Evolutionary conservation across 2,888 invertebrate genomes (phyloP).

Genomic region (Philhelius pedissequus): DNA sequence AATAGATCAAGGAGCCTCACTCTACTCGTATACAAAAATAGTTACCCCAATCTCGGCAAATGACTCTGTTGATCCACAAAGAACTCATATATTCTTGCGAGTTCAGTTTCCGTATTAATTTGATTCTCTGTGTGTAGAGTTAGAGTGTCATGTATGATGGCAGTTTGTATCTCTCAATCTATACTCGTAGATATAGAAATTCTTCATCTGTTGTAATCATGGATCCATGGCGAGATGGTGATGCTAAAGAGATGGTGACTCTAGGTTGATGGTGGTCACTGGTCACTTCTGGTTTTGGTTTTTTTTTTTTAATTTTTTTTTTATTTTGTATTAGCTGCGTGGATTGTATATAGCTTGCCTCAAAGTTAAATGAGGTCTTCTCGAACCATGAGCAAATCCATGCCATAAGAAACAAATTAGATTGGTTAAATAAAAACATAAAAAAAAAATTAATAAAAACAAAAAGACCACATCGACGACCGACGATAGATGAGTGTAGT

Average conservation of each 20-base stretch:
- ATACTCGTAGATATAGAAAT: background rate
- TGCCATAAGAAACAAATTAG: slow-evolving; percentile 52
- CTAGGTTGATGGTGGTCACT: slow-evolving; percentile 45
- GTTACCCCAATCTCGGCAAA: slow-evolving; percentile 42
- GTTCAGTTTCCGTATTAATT: slow-evolving; percentile 30
- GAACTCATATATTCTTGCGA: slow-evolving; percentile 22
- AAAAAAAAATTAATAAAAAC: slow-evolving; percentile 6
- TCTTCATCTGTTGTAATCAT: slow-evolving; percentile 17
- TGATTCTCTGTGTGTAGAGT: too few relatives aligned
- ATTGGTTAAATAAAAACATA: slow-evolving; percentile 41
- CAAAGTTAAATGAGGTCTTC: slow-evolving; percentile 53
- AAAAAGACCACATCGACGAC: slow-evolving; percentile 27
- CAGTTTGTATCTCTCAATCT: background rate
- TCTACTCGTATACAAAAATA: too few relatives aligned
- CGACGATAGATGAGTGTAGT: slow-evolving; percentile 49
- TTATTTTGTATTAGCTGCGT: slow-evolving; percentile 20
- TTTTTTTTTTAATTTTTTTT: background rate
- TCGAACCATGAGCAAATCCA: slow-evolving; percentile 53
- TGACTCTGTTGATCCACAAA: slow-evolving; percentile 40
- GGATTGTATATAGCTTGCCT: slow-evolving; percentile 36
- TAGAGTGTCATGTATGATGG: background rate
- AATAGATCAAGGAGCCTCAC: background rate
- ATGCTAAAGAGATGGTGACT: slow-evolving; percentile 24
- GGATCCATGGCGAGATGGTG: slow-evolving; percentile 34
- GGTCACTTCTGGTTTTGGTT: slow-evolving; percentile 61